These are phyloP conservation scores for Eupleurogrammus muticus DNA, from an alignment of 2,797 vertebrate genomes.

Conservation along the genomic window DNA sequence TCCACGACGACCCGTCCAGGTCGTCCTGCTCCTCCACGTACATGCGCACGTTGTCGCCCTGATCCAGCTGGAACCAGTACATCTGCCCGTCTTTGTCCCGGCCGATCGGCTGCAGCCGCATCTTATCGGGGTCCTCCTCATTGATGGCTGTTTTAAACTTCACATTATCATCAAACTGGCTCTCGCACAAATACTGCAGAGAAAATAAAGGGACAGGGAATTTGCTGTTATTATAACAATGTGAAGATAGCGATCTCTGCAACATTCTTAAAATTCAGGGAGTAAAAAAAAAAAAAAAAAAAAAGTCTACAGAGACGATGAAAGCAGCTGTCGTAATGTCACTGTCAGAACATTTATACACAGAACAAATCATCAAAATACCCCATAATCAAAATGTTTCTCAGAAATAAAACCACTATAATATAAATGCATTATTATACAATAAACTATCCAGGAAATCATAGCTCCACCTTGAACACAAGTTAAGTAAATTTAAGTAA, in stretches of 20 bases:
- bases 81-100: conserved; percentile 96
- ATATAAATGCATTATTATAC: too few species aligned
- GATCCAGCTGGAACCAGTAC: conserved; percentile 98
- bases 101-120: conserved; percentile 97
- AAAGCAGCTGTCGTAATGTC: too few species aligned
- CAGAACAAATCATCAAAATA: too few species aligned
- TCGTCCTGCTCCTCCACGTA: conserved; percentile 98
- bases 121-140: conserved; percentile 95
- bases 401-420: too few species aligned
- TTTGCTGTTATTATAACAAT: too few species aligned
- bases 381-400: too few species aligned
- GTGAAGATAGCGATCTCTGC: background rate
- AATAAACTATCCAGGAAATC: too few species aligned
- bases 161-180: conserved; percentile 98
- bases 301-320: too few species aligned
- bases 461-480: too few species aligned
- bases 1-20: conserved; percentile 94
- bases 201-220: background rate
- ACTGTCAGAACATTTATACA: too few species aligned
- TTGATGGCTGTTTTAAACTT: conserved; percentile 98
- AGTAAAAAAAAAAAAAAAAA: too few species aligned
- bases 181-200: conserved; percentile 95
- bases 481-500: too few species aligned
- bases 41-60: conserved; percentile 93
- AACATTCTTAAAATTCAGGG: background rate